Conservation (phyloP, 64 coral and sea anemone genomes). For the Montipora efflorescens region DNA sequence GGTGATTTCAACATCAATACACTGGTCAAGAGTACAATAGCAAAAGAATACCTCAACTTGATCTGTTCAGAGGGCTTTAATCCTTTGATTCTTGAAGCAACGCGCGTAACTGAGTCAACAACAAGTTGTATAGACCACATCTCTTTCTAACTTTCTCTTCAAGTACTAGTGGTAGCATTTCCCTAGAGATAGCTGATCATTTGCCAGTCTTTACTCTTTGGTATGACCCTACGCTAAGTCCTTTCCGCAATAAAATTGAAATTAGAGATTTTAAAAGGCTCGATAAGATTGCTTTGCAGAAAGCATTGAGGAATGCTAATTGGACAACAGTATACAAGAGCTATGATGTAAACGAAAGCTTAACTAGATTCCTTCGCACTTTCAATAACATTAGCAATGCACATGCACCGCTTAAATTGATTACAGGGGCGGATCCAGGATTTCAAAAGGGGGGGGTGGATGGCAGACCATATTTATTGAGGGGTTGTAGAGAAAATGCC, state of each 20-base stretch:
- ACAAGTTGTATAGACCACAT: too few relatives aligned
- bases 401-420: too few relatives aligned
- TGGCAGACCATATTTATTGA: slow-evolving; percentile 9
- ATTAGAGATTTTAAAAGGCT: too few relatives aligned
- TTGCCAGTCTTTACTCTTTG: too few relatives aligned
- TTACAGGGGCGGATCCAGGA: too few relatives aligned
- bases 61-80: not conserved
- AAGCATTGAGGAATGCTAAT: not conserved
- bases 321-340: not conserved
- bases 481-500: slow-evolving; percentile 61
- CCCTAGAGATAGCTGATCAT: too few relatives aligned
- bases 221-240: too few relatives aligned
- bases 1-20: not conserved
- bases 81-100: not conserved
- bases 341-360: slow-evolving; percentile 1
- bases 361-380: not conserved
- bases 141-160: too few relatives aligned
- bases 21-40: not conserved
- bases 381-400: too few relatives aligned
- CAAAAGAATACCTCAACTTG: slow-evolving; percentile 31
- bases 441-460: too few relatives aligned
- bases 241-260: too few relatives aligned
- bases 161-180: too few relatives aligned
- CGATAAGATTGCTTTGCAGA: not conserved
- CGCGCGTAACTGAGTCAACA: not conserved